Evolutionary conservation across 2,113 vertebrate species (phyloP).

Genomic region (Peromyscus maniculatus): DNA sequence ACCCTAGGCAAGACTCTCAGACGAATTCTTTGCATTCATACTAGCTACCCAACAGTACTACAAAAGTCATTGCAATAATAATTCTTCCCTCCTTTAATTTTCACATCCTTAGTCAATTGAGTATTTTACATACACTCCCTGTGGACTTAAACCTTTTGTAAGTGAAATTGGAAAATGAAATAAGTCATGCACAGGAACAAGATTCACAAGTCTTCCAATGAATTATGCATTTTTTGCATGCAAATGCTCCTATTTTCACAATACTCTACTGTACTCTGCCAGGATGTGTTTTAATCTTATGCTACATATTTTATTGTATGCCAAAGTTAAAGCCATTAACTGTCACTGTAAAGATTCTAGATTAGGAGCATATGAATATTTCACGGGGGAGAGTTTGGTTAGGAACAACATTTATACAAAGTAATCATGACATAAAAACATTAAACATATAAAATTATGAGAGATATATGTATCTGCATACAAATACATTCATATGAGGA

Average conservation of each 20-base stretch:
- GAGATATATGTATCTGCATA: background rate
- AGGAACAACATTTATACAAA: slow-evolving; percentile 50
- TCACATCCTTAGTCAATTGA: slow-evolving; percentile 59
- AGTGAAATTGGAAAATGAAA: slow-evolving; percentile 81
- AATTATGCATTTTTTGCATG: slow-evolving; percentile 72
- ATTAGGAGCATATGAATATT: slow-evolving; percentile 52
- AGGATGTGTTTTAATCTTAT: slow-evolving; percentile 50
- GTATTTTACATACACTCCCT: slow-evolving; percentile 63
- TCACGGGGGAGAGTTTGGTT: background rate
- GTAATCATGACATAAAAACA: slow-evolving; percentile 23
- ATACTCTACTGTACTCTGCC: slow-evolving; percentile 51
- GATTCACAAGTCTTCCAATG: slow-evolving; percentile 60
- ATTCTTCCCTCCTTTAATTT: slow-evolving; percentile 74
- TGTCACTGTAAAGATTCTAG: slow-evolving; percentile 36
- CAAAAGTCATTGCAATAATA: slow-evolving; percentile 66
- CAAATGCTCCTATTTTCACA: slow-evolving; percentile 77
- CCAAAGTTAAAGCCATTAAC: slow-evolving; percentile 68
- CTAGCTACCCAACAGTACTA: slow-evolving; percentile 50
- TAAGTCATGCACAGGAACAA: slow-evolving; percentile 77
- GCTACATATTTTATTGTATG: slow-evolving; percentile 38
- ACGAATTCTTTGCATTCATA: slow-evolving; percentile 53
- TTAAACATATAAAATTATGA: slow-evolving; percentile 37
- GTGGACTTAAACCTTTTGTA: slow-evolving; percentile 77
- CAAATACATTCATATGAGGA: slow-evolving; percentile 42
- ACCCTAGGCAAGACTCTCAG: slow-evolving; percentile 21